Evolutionary conservation across 2,888 invertebrate genomes (phyloP), one percentile per base, ranked within the genome.

Genomic region (Drosophila phalerata): DNA sequence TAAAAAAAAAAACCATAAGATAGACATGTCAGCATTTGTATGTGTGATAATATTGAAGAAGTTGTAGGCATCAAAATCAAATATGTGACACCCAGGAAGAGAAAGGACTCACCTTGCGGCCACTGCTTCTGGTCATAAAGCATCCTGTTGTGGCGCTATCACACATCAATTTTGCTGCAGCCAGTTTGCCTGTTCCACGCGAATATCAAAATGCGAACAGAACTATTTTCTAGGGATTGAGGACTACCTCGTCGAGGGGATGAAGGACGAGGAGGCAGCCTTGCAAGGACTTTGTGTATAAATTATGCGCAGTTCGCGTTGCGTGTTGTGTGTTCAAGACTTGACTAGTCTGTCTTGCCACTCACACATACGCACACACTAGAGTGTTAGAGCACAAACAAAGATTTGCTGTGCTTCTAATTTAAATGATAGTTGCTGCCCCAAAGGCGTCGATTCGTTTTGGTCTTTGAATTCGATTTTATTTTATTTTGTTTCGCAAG

Each of bases 121-220:
- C 89, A 83, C 90, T 89, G 90, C 86, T 91, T 88, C 91, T 91
- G 81, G 89, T 92, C 75, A 92, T 95, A 93, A 95, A 95, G 93
- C 95, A 96, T 92, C 95, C 95, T 90, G 94, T 94, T 92, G 94
- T 94, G 93, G 94, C 94, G 93, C 94, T 94, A 94, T 95, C 95
- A 92, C 95, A 95, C 95, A 95, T 95, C 91, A 92, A 93, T 81
- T 88, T 90, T 58, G 84, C 77, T 77, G 85, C 83, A 79, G 85
- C 85, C 82, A 84, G 74, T 61, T 85, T 77, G 65, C 62, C 48
- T 30, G 66, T 67, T 67, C 64, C 56, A 45, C 78, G 55, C 51
- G 48, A 61, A 68, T 62, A 52, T 48, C 77, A 38, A 64, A 70
- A 73, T 55, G 70, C 38, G 62, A 64, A 47, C n/a, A 19, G 22